Conservation (phyloP, 2,888 invertebrate genomes). For the Boloria euphrosyne region DNA sequence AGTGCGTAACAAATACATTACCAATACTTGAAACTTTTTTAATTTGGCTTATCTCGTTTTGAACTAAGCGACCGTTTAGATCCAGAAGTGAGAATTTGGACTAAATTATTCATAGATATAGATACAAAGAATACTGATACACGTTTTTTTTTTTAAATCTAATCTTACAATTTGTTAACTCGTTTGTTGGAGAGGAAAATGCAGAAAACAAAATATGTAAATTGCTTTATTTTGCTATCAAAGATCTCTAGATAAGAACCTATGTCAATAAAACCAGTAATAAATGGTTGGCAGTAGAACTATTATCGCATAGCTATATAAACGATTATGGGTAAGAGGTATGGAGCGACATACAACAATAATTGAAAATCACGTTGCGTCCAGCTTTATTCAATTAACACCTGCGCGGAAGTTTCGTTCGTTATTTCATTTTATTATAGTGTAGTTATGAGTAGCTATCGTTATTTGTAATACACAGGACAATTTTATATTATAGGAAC, state of each 20-base stretch:
- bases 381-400: slow-evolving; percentile 43
- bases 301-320: background rate
- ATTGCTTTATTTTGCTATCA: slow-evolving; percentile 13
- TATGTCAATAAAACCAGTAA: slow-evolving; percentile 17
- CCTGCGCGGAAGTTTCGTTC: slow-evolving; percentile 54
- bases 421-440: slow-evolving; percentile 17
- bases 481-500: background rate
- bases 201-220: background rate
- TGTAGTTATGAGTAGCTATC: background rate
- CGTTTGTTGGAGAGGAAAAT: no score
- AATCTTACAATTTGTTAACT: no score
- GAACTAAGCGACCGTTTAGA: no score
- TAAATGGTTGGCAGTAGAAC: slow-evolving; percentile 9
- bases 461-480: background rate
- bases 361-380: slow-evolving; percentile 34
- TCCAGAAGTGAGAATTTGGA: no score
- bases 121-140: no score
- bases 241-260: slow-evolving; percentile 24
- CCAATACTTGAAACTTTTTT: no score
- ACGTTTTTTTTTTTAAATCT: no score
- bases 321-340: no score
- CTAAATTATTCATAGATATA: no score
- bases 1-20: no score
- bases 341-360: background rate
- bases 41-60: no score